phyloP scores from a whole-genome alignment of 2,797 vertebrate genomes.

The Amblyraja radiata region DNA sequence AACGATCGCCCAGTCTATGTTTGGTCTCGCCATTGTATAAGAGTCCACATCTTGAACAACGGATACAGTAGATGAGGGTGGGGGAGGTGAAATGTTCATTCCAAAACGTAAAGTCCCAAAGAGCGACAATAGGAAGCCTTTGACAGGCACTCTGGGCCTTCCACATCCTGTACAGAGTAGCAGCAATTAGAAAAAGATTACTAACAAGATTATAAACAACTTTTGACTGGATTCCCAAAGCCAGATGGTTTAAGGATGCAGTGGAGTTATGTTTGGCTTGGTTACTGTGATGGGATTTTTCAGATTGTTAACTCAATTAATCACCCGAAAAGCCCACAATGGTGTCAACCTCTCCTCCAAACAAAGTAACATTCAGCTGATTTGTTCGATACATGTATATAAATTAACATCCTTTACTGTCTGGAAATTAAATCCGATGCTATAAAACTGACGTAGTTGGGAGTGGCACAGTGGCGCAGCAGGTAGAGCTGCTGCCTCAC shows the following conservation, averaged over 20 bases:
- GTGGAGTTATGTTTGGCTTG: neutral
- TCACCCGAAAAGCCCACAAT: neutral
- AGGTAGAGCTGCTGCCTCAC: too few species aligned
- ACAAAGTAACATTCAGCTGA: neutral
- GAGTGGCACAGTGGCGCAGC: too few species aligned
- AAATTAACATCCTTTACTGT: neutral
- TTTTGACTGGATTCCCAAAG: neutral
- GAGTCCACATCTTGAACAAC: too few species aligned
- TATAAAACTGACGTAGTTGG: too few species aligned
- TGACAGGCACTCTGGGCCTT: neutral
- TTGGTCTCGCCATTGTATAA: too few species aligned
- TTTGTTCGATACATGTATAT: neutral
- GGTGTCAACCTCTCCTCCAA: neutral
- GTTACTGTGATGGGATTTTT: neutral
- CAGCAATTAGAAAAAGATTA: neutral
- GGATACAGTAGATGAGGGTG: too few species aligned
- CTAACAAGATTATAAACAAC: neutral
- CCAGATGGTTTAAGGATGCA: constrained; percentile 9
- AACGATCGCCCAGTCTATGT: too few species aligned
- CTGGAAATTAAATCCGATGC: too few species aligned
- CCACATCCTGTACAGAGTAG: neutral
- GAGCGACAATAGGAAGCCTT: neutral
- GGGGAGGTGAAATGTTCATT: too few species aligned
- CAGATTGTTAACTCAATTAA: neutral
- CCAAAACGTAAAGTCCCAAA: too few species aligned